phyloP scores from a whole-genome alignment of 1,140 invertebrate genomes.

The Pollicipes pollicipes region DNA sequence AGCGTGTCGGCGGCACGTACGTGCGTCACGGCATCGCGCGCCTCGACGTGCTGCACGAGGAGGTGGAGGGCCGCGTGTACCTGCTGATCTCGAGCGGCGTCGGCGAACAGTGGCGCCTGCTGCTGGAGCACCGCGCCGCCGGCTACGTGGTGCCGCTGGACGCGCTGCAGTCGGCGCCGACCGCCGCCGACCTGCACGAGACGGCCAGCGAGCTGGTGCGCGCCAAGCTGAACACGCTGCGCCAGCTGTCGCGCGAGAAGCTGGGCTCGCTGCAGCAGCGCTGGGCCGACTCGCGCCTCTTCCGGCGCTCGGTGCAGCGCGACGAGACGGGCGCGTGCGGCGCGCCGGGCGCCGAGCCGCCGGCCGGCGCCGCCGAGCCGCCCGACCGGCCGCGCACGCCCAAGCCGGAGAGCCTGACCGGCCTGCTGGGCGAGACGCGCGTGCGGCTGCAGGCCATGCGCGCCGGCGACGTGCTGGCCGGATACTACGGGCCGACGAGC shows the following conservation, averaged over 20 bases:
- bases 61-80: background rate
- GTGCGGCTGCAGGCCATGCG: background rate
- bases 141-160: background rate
- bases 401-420: conserved; percentile 1
- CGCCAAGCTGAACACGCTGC: background rate
- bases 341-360: too few species aligned
- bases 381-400: background rate
- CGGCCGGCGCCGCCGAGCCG: background rate
- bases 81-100: background rate
- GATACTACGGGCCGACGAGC: background rate
- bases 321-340: background rate
- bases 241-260: conserved; percentile 1
- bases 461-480: background rate
- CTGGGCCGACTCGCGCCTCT: background rate
- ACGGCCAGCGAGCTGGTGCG: background rate
- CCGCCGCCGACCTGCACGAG: background rate
- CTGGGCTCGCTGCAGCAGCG: background rate
- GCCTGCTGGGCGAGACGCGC: background rate
- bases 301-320: background rate
- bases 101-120: background rate
- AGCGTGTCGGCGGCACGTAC: conserved; percentile 41
- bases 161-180: background rate
- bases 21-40: conserved; percentile 22
- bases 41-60: background rate
- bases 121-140: background rate